A percentile compares a stretch with the other conserved stretches of the same genome.
phyloP scores from a whole-genome alignment of 2,797 vertebrate species.

The Loris lydekkerianus region DNA sequence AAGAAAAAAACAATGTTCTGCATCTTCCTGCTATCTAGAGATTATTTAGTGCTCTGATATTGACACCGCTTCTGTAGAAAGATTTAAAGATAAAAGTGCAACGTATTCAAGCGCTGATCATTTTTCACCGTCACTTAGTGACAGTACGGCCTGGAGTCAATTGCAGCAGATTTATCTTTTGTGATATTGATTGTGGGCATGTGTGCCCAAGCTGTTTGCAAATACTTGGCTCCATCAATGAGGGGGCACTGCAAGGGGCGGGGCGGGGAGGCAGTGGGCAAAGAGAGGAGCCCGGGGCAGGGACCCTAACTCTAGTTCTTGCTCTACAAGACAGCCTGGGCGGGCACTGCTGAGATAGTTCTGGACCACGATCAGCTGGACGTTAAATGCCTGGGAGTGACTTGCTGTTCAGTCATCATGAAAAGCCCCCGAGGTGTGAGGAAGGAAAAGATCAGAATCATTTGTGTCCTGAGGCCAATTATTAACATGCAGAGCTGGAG shows the following conservation, averaged over 20 bases:
- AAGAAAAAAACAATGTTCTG: slow-evolving; percentile 73
- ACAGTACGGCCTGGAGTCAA: slow-evolving; percentile 87
- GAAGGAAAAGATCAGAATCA: background rate
- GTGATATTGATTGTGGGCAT: slow-evolving; percentile 86
- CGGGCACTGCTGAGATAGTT: background rate
- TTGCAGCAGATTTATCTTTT: slow-evolving; percentile 89
- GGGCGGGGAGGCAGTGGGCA: background rate
- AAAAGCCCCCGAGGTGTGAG: background rate
- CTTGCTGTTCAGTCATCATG: background rate
- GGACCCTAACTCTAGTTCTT: background rate
- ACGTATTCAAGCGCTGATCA: slow-evolving; percentile 86
- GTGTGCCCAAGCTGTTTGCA: slow-evolving; percentile 76
- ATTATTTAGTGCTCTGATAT: slow-evolving; percentile 90
- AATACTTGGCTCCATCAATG: slow-evolving; percentile 50
- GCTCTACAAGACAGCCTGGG: background rate
- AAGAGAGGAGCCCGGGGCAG: rapidly evolving
- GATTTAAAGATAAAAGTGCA: slow-evolving; percentile 89
- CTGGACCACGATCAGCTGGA: background rate
- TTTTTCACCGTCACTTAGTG: slow-evolving; percentile 90
- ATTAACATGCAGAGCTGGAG: background rate
- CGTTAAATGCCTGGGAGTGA: background rate
- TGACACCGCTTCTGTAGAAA: slow-evolving; percentile 88
- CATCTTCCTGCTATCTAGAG: slow-evolving; percentile 86
- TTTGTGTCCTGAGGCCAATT: background rate
- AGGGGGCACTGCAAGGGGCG: slow-evolving; percentile 20